phyloP scores from a whole-genome alignment of 2,797 vertebrate species.

The Alcedo quadribrachys region DNA sequence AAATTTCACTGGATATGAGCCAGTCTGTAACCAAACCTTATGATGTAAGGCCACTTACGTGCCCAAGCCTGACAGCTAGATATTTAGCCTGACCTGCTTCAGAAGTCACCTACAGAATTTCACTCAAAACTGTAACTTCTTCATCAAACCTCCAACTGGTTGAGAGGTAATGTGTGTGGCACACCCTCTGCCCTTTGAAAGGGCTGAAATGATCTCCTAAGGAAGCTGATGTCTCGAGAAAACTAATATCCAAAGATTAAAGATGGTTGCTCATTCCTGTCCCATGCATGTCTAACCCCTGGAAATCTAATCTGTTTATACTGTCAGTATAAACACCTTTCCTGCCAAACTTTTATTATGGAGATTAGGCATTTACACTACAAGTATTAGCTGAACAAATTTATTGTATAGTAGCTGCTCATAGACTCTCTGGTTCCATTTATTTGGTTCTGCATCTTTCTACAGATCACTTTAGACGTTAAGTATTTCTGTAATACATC shows the following conservation, averaged over 20 bases:
- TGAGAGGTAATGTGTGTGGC: background rate
- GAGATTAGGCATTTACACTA: background rate
- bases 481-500: background rate
- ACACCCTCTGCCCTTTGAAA: background rate
- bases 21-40: background rate
- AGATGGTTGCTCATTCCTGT: background rate
- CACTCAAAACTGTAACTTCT: background rate
- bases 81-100: background rate
- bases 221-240: background rate
- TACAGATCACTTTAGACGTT: background rate
- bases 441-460: background rate
- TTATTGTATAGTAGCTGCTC: background rate
- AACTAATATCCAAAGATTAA: background rate
- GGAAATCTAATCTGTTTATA: background rate
- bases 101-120: background rate
- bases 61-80: background rate
- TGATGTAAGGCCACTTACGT: background rate
- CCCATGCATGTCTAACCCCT: background rate
- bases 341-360: background rate
- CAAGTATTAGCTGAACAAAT: background rate
- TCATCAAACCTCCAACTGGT: background rate
- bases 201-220: background rate
- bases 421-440: background rate
- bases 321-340: background rate
- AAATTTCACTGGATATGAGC: background rate